Evolutionary conservation across 1,140 invertebrate genomes (phyloP).

Genomic region (Drosophila lowei): DNA sequence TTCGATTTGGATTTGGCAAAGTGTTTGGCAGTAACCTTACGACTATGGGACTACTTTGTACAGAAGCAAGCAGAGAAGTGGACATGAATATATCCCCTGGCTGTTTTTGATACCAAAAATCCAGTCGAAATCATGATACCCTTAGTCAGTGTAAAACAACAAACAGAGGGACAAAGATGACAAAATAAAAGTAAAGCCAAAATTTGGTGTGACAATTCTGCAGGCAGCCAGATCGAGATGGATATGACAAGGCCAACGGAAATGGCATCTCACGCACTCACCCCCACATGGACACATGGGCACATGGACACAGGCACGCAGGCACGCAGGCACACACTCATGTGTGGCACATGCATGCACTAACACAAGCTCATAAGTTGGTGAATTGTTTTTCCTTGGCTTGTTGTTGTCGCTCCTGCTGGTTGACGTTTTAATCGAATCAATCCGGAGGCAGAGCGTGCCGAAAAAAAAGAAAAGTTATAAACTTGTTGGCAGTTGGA

Average conservation of each 20-base stretch:
- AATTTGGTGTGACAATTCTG: slow-evolving; percentile 78
- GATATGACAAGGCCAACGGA: slow-evolving; percentile 68
- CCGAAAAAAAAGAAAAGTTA: slow-evolving; percentile 53
- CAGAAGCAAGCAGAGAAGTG: too few species aligned
- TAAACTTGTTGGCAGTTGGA: slow-evolving; percentile 70
- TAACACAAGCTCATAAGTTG: slow-evolving; percentile 20
- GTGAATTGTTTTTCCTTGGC: slow-evolving; percentile 65
- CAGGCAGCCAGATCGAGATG: slow-evolving; percentile 68
- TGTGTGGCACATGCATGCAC: slow-evolving; percentile 12
- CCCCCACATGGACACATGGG: neutral
- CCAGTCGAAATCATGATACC: too few species aligned
- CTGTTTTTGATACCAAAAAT: too few species aligned
- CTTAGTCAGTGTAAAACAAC: slow-evolving; percentile 16
- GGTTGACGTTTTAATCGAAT: slow-evolving; percentile 80
- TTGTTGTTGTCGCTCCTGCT: slow-evolving; percentile 30
- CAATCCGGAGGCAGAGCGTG: slow-evolving; percentile 59
- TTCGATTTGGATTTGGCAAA: too few species aligned
- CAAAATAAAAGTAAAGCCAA: slow-evolving; percentile 71
- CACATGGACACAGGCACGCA: neutral
- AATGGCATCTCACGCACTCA: slow-evolving; percentile 19
- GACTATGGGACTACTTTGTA: too few species aligned
- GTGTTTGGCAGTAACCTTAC: too few species aligned
- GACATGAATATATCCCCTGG: too few species aligned
- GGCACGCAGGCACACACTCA: slow-evolving; percentile 6
- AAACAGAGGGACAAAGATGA: slow-evolving; percentile 62